Percentiles rank a stretch among this genome's conserved stretches.
Conservation (phyloP, 2,113 vertebrate species). For the Pitta sordida region DNA sequence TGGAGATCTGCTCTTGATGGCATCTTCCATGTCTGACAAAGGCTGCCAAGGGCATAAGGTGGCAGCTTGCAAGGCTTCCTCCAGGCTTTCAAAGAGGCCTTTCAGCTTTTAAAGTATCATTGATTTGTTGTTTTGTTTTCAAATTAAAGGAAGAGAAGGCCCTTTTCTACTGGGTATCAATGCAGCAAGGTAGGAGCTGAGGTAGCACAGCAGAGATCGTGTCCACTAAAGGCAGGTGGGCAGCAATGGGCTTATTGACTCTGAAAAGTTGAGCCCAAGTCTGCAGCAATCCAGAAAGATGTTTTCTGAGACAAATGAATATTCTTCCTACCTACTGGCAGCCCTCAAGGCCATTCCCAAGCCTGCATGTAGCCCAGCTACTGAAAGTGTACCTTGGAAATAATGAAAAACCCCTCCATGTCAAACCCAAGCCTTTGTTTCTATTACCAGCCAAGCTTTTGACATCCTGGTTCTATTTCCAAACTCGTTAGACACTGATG, state of each 20-base stretch:
- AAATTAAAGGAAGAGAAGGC: not conserved
- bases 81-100: not conserved
- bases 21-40: not conserved
- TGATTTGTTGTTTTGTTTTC: not conserved
- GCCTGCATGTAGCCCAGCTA: not conserved
- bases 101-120: not conserved
- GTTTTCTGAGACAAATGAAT: not conserved
- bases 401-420: not conserved
- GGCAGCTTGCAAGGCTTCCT: not conserved
- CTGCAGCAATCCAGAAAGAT: not conserved
- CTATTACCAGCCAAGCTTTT: not conserved
- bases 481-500: not conserved
- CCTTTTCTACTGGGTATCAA: not conserved
- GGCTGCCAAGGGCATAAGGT: not conserved
- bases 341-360: not conserved
- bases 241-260: not conserved
- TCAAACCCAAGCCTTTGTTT: not conserved
- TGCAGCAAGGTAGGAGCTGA: not conserved
- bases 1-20: not conserved
- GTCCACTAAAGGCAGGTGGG: not conserved
- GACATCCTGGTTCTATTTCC: not conserved
- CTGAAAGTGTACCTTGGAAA: not conserved
- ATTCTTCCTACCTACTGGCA: not conserved
- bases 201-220: not conserved
- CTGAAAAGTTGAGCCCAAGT: not conserved